A percentile compares a stretch with the other conserved stretches of the same genome.
Evolutionary conservation across 2,888 invertebrate genomes (phyloP).

Genomic region (Harpalus rubripes): DNA sequence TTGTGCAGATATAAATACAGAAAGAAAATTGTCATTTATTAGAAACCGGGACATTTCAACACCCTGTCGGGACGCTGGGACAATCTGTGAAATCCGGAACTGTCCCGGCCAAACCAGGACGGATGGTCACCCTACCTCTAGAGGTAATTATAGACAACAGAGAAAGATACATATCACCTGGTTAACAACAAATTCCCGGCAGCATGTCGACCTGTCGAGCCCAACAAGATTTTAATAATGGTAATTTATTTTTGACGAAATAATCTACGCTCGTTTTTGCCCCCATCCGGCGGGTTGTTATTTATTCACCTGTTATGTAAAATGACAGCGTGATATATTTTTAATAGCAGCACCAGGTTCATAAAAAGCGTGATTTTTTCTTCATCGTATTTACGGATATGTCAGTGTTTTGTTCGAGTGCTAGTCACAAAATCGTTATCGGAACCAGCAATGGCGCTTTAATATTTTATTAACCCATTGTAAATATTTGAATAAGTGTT

Average conservation of each 20-base stretch:
- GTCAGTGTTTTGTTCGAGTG: conserved; percentile 61
- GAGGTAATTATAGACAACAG: background rate
- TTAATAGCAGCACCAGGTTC: conserved; percentile 56
- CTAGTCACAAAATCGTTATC: conserved; percentile 65
- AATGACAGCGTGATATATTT: conserved; percentile 66
- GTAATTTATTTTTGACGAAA: conserved; percentile 67
- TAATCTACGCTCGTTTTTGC: conserved; percentile 62
- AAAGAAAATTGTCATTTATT: too few relatives aligned
- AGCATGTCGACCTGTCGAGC: conserved; percentile 61
- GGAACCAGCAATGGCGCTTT: conserved; percentile 41
- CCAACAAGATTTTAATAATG: conserved; percentile 66
- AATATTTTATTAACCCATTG: conserved; percentile 65
- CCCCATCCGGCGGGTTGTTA: conserved; percentile 54
- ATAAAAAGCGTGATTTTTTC: conserved; percentile 50
- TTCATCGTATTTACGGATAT: conserved; percentile 56
- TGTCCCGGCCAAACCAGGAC: too few relatives aligned
- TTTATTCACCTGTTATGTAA: conserved; percentile 66
- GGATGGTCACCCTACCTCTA: too few relatives aligned
- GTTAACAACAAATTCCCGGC: conserved; percentile 54
- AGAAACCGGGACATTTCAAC: too few relatives aligned
- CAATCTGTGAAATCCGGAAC: too few relatives aligned
- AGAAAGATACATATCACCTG: conserved; percentile 45
- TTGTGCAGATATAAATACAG: too few relatives aligned
- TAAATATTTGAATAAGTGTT: conserved; percentile 64
- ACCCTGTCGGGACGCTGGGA: too few relatives aligned